Evolutionary conservation across 2,113 vertebrate genomes (phyloP).

Genomic region (Saccopteryx bilineata): DNA sequence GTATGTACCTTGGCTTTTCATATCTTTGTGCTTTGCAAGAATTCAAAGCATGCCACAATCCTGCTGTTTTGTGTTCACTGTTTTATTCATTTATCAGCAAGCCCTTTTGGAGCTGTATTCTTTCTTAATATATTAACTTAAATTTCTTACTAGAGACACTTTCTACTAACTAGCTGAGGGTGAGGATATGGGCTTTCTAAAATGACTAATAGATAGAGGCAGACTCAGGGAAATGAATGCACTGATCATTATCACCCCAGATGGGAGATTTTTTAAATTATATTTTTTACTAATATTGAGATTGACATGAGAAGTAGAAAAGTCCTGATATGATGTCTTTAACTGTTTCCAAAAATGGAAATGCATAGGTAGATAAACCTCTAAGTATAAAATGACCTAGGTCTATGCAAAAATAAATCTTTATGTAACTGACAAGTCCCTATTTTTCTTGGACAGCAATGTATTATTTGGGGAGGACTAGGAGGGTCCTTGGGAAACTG

Average conservation of each 20-base stretch:
- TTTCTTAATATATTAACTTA: constrained; percentile 36
- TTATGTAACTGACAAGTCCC: not conserved
- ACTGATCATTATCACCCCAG: not conserved
- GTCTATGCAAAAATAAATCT: not conserved
- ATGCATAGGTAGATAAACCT: not conserved
- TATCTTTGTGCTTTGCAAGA: constrained; percentile 24
- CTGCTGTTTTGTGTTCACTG: not conserved
- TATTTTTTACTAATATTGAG: not conserved
- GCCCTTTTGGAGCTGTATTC: not conserved
- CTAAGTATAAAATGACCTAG: not conserved
- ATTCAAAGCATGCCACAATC: not conserved
- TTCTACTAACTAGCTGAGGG: not conserved
- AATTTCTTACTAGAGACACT: not conserved
- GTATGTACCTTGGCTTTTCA: not conserved
- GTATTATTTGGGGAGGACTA: not conserved
- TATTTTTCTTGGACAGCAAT: not conserved
- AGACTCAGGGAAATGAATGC: not conserved
- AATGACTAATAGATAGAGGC: not conserved
- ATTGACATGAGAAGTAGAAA: not conserved
- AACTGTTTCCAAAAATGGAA: not conserved
- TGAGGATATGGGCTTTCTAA: not conserved
- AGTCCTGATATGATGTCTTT: not conserved
- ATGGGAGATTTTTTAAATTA: not conserved
- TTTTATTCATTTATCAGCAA: not conserved
- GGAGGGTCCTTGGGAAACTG: not conserved